phyloP scores from a whole-genome alignment of 1,140 invertebrate genomes.

The Drosophila cardini region DNA sequence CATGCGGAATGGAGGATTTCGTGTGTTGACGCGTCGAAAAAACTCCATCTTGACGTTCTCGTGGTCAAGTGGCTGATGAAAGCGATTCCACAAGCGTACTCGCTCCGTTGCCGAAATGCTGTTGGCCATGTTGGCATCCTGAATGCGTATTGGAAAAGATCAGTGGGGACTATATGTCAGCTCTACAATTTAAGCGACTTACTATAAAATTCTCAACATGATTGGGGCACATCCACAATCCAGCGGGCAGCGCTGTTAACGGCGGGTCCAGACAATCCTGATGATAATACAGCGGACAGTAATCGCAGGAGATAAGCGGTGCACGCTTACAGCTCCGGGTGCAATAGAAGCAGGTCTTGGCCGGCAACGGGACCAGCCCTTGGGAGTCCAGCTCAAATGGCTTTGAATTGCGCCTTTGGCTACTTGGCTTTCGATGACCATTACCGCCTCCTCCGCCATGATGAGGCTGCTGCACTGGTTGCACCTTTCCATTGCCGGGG shows the following conservation, averaged over 20 bases:
- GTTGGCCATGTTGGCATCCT: conserved; percentile 93
- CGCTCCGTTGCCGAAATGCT: conserved; percentile 93
- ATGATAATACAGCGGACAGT: conserved; percentile 95
- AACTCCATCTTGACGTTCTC: conserved; percentile 94
- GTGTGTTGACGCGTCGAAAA: conserved; percentile 90
- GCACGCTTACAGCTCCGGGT: conserved; percentile 92
- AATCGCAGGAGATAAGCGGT: conserved; percentile 96
- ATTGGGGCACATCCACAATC: conserved; percentile 98
- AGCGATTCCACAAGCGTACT: conserved; percentile 93
- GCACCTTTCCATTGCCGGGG: conserved; percentile 91
- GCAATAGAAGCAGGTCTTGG: conserved; percentile 93
- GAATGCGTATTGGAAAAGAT: conserved; percentile 22
- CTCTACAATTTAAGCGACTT: conserved; percentile 14
- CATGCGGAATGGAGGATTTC: conserved; percentile 90
- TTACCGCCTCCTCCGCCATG: conserved; percentile 46
- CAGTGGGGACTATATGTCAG: neutral
- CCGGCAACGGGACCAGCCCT: conserved; percentile 92
- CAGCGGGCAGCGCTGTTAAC: conserved; percentile 92
- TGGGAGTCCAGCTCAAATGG: conserved; percentile 90
- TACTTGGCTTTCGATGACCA: conserved; percentile 60
- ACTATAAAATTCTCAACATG: conserved; percentile 95
- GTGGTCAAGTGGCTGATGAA: conserved; percentile 91
- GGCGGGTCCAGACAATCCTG: conserved; percentile 97
- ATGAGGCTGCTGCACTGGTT: conserved; percentile 65
- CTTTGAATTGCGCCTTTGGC: conserved; percentile 77